A percentile compares a stretch with the other conserved stretches of the same genome.
These are phyloP conservation scores for Dermatemys mawii DNA, from an alignment of 2,113 vertebrate genomes.

Conservation along the genomic window DNA sequence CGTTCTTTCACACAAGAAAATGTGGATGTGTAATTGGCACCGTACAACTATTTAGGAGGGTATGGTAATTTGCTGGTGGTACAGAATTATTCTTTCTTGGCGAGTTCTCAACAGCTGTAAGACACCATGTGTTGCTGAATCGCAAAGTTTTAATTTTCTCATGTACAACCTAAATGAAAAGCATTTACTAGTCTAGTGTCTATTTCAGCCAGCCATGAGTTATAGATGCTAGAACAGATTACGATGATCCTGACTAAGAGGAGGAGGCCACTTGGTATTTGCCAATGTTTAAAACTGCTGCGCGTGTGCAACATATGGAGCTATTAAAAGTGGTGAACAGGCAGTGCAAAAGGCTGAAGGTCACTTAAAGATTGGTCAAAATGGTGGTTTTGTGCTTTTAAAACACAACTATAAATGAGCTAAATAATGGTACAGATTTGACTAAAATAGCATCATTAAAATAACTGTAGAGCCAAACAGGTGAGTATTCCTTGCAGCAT, in stretches of 20 bases:
- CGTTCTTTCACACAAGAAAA: constrained; percentile 72
- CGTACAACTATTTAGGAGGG: constrained; percentile 52
- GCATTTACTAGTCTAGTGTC: constrained; percentile 38
- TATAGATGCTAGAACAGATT: constrained; percentile 8
- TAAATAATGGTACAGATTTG: background rate
- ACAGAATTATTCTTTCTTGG: constrained; percentile 50
- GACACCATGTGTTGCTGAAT: constrained; percentile 51
- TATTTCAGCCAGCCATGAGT: constrained; percentile 45
- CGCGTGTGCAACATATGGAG: background rate
- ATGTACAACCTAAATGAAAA: constrained; percentile 11
- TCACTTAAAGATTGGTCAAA: background rate
- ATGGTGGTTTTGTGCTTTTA: background rate
- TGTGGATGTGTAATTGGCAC: constrained; percentile 39
- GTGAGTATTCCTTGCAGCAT: background rate
- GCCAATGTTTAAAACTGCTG: background rate
- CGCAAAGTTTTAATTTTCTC: constrained; percentile 50
- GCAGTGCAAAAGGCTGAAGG: background rate
- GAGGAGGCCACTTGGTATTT: background rate
- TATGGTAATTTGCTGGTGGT: constrained; percentile 37
- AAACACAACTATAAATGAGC: background rate
- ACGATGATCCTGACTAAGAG: background rate
- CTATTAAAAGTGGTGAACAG: background rate
- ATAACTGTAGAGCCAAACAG: fast-evolving
- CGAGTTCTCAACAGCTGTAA: constrained; percentile 34
- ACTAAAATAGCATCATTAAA: background rate